These are phyloP conservation scores for Apamea monoglypha DNA, from an alignment of 2,888 invertebrate genomes.

Conservation along the genomic window DNA sequence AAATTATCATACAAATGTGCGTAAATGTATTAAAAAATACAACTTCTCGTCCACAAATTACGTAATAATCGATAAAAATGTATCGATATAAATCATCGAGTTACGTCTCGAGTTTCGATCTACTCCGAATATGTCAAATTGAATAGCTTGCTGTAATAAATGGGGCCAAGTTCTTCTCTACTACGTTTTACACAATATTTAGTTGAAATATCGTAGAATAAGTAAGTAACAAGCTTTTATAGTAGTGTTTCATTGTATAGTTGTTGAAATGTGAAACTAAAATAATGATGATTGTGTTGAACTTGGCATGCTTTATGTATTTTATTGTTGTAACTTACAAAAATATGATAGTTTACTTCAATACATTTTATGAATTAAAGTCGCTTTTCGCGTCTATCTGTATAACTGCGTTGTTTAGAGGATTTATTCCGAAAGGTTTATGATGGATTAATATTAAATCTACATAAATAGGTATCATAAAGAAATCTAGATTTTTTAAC, in stretches of 20 bases:
- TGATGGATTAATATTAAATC: too few relatives aligned
- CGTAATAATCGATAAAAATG: conserved; percentile 45
- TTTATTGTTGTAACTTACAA: not conserved
- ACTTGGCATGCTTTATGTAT: conserved; percentile 26
- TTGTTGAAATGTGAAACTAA: conserved; percentile 25
- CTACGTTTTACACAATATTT: conserved; percentile 51
- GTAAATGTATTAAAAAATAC: conserved; percentile 23
- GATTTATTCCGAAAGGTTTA: too few relatives aligned
- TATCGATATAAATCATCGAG: conserved; percentile 55
- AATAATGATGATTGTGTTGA: not conserved
- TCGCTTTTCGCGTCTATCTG: not conserved
- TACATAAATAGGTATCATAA: too few relatives aligned
- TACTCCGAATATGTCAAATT: conserved; percentile 64
- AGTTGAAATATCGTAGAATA: conserved; percentile 8
- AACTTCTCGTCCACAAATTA: conserved; percentile 25
- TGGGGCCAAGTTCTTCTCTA: conserved; percentile 53
- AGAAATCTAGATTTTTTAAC: too few relatives aligned
- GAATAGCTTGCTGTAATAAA: conserved; percentile 35
- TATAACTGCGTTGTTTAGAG: too few relatives aligned
- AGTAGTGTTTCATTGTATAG: conserved; percentile 7
- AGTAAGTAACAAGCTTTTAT: conserved; percentile 24
- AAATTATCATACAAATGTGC: conserved; percentile 59
- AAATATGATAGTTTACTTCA: not conserved
- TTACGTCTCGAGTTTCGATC: conserved; percentile 26
- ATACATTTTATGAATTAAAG: not conserved